Percentiles rank a stretch among this genome's conserved stretches.
Evolutionary conservation across 2,113 vertebrate species (phyloP).

Genomic region (Peucedramus taeniatus): DNA sequence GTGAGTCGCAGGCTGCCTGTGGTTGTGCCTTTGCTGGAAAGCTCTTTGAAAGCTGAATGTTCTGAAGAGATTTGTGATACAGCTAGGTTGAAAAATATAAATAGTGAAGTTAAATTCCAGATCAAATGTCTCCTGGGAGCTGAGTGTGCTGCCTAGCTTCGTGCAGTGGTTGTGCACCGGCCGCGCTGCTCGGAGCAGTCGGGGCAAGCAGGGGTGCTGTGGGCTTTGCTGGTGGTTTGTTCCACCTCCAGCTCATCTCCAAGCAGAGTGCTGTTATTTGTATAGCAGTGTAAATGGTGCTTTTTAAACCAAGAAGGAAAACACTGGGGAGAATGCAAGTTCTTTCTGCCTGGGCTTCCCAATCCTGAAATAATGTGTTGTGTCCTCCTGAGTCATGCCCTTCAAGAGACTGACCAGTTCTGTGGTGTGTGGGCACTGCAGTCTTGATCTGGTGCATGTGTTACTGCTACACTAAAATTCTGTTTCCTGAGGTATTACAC

Average conservation of each 20-base stretch:
- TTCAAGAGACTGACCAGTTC: not conserved
- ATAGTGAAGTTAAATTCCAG: not conserved
- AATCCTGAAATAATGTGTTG: not conserved
- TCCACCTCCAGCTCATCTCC: not conserved
- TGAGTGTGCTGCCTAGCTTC: rapidly evolving
- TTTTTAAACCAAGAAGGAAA: not conserved
- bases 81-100: not conserved
- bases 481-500: not conserved
- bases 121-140: not conserved
- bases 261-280: not conserved
- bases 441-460: not conserved
- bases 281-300: not conserved
- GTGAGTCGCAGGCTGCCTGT: not conserved
- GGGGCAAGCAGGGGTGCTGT: rapidly evolving
- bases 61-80: not conserved
- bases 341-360: not conserved
- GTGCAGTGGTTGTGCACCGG: rapidly evolving
- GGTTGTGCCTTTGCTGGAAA: not conserved
- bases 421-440: rapidly evolving
- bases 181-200: rapidly evolving
- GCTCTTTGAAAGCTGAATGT: not conserved
- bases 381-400: not conserved
- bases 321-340: not conserved
- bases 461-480: not conserved
- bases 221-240: not conserved